Percentiles rank a stretch among this genome's conserved stretches.
phyloP scores from a whole-genome alignment of 53 echinoderm and acorn worm genomes.

The Echinometra lucunter region DNA sequence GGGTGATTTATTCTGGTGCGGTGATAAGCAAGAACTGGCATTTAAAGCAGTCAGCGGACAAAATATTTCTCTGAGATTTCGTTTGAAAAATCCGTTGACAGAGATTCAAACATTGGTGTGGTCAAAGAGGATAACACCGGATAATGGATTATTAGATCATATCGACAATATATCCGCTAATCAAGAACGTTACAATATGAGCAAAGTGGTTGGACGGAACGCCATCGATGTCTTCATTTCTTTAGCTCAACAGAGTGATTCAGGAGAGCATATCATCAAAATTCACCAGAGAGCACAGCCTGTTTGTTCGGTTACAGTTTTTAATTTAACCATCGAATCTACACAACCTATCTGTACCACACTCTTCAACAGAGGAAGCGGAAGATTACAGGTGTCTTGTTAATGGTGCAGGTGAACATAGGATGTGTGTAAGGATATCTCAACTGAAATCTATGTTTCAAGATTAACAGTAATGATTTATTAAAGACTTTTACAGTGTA shows the following conservation, averaged over 20 bases:
- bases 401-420: slow-evolving; percentile 28
- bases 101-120: neutral
- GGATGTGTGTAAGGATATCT: too few species aligned
- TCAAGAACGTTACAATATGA: neutral
- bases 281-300: neutral
- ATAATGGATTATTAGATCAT: neutral
- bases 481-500: too few species aligned
- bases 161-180: neutral
- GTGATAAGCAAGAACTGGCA: neutral
- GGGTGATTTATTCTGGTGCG: slow-evolving; percentile 9
- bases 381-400: slow-evolving; percentile 29
- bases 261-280: neutral
- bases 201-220: too few species aligned
- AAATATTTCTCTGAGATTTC: neutral
- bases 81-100: neutral
- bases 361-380: neutral
- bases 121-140: neutral
- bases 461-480: too few species aligned
- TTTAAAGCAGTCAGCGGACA: neutral
- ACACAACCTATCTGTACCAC: neutral
- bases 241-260: neutral
- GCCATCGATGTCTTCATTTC: neutral
- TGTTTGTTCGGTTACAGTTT: neutral
- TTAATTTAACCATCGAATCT: slow-evolving; percentile 2
- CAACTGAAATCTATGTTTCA: too few species aligned